phyloP scores from a whole-genome alignment of 2,113 vertebrate genomes.

The Microcebus lehilahytsara region DNA sequence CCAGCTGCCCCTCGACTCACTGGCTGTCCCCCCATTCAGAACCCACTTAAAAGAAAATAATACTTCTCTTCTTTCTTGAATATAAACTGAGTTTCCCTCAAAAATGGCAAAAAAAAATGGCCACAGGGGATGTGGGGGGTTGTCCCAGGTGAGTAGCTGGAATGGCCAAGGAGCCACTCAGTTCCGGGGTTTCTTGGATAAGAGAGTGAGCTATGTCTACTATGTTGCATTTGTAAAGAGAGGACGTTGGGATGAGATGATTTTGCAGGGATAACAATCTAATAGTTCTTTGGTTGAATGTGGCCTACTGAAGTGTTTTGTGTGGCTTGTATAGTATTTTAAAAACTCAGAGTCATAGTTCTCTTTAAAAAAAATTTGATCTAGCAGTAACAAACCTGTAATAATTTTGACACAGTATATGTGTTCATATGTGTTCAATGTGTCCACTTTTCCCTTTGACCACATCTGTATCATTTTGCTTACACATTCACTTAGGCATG shows the following conservation, averaged over 20 bases:
- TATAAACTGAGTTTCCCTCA: constrained; percentile 36
- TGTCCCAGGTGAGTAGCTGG: not conserved
- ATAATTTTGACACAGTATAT: constrained; percentile 3
- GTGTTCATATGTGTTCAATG: not conserved
- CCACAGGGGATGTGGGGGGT: not conserved
- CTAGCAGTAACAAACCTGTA: not conserved
- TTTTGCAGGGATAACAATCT: not conserved
- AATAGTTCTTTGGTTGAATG: not conserved
- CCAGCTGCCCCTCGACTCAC: constrained; percentile 65
- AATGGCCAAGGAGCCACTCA: not conserved
- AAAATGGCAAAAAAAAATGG: not conserved
- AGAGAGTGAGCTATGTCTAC: not conserved
- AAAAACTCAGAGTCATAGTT: constrained; percentile 27
- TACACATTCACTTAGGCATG: not conserved
- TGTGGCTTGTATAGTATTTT: constrained; percentile 47
- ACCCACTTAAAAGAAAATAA: not conserved
- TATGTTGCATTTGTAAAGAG: not conserved
- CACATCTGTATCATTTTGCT: not conserved
- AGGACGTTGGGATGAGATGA: not conserved
- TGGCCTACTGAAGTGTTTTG: not conserved
- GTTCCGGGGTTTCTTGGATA: not conserved
- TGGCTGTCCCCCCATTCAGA: constrained; percentile 41
- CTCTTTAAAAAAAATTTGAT: not conserved
- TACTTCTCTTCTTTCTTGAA: constrained; percentile 28
- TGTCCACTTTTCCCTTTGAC: constrained; percentile 22